A percentile compares a stretch with the other conserved stretches of the same genome.
These are phyloP conservation scores for Sceloporus undulatus DNA, from an alignment of 2,113 vertebrate genomes.

Conservation along the genomic window DNA sequence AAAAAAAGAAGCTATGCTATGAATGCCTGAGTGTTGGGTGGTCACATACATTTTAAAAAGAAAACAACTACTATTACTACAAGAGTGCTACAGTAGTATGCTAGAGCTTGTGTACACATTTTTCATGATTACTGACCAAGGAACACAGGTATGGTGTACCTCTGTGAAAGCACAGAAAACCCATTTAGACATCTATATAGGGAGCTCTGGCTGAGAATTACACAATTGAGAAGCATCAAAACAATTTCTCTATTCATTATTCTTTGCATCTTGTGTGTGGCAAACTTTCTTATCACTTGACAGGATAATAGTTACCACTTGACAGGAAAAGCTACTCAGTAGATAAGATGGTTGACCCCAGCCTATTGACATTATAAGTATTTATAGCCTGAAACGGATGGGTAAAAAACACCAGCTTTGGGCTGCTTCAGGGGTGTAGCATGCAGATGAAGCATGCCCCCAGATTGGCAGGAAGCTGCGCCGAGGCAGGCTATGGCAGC, in stretches of 20 bases:
- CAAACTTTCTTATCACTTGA: not conserved
- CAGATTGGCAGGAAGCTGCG: no score
- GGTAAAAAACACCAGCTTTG: no score
- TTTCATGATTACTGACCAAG: not conserved
- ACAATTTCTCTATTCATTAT: not conserved
- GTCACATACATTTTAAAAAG: conserved; percentile 20
- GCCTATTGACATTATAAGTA: not conserved
- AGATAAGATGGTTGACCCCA: not conserved
- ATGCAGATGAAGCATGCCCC: no score
- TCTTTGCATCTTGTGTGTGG: not conserved
- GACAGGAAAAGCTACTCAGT: not conserved
- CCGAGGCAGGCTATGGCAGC: no score
- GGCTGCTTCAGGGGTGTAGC: no score
- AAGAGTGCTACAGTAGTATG: conserved; percentile 36
- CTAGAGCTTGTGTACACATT: not conserved
- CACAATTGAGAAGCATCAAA: not conserved
- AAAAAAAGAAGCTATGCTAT: conserved; percentile 20
- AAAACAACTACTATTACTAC: conserved; percentile 35
- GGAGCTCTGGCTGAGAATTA: not conserved
- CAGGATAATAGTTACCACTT: no score
- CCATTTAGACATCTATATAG: not conserved
- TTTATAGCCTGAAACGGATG: not conserved
- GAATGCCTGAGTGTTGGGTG: conserved; percentile 51
- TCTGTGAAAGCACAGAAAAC: not conserved
- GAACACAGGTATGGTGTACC: not conserved